Percentiles rank a stretch among this genome's conserved stretches.
These are phyloP conservation scores for Sphaeridia pumilis DNA, from an alignment of 2,888 invertebrate species.

Conservation along the genomic window DNA sequence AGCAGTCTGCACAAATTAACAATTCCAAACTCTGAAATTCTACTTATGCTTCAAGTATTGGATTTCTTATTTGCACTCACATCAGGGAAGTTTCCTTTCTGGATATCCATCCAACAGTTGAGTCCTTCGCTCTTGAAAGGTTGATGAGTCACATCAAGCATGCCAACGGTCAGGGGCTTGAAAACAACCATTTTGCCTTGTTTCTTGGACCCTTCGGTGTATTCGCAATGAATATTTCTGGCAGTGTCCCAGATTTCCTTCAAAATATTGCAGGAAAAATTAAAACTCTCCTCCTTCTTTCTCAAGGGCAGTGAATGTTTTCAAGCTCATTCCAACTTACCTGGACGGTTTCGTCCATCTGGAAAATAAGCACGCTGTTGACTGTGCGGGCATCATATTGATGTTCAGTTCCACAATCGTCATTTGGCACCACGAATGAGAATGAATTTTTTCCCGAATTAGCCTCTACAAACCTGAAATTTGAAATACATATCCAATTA, in stretches of 20 bases:
- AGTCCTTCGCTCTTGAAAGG: slow-evolving; percentile 49
- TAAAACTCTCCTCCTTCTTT: too few relatives aligned
- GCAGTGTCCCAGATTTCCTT: slow-evolving; percentile 53
- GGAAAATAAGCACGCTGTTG: slow-evolving; percentile 56
- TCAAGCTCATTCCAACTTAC: slow-evolving; percentile 37
- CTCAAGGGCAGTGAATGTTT: too few relatives aligned
- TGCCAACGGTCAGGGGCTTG: slow-evolving; percentile 55
- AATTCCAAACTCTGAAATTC: too few relatives aligned
- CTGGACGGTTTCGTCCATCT: slow-evolving; percentile 54
- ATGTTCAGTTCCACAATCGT: slow-evolving; percentile 52
- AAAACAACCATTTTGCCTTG: slow-evolving; percentile 39
- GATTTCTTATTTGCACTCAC: slow-evolving; percentile 44
- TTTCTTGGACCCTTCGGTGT: slow-evolving; percentile 30
- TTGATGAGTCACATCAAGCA: slow-evolving; percentile 56
- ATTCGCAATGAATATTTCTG: slow-evolving; percentile 48
- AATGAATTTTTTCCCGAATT: slow-evolving; percentile 49
- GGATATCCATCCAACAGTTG: slow-evolving; percentile 68
- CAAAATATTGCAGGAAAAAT: too few relatives aligned
- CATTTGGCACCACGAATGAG: slow-evolving; percentile 52
- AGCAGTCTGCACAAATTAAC: too few relatives aligned
- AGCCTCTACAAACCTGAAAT: slow-evolving; percentile 43
- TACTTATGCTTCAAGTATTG: too few relatives aligned
- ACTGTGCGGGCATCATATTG: slow-evolving; percentile 52
- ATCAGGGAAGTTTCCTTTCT: slow-evolving; percentile 56
- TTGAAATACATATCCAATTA: too few relatives aligned